Base-by-base conservation (phyloP, 2,113 vertebrate species). In the Scortum barcoo region DNA sequence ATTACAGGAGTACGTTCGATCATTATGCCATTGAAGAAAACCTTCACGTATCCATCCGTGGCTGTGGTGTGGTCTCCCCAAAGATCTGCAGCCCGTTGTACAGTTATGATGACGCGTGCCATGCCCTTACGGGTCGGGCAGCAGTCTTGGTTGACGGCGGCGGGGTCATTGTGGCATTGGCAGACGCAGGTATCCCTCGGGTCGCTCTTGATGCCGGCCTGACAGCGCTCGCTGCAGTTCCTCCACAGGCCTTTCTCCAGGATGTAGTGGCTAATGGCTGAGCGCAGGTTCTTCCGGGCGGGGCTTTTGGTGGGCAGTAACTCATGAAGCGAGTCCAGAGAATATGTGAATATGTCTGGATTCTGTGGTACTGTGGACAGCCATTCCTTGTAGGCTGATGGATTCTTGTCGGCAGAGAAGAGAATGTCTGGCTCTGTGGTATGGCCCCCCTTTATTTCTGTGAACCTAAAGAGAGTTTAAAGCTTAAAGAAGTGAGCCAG, bases 11-110 rank as follows among this genome's bases (percentile, higher is more conserved):
- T 92, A 36, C 92, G 92, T 1, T 4, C 68, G 0, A 89, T 12
- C 19, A 44, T 7, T 1, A 1, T 0, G 0, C 78, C 54, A 1
- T 84, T 91, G 54, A 92, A 16, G 0, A 60, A 93, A 40, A 96
- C 90, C 78, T 96, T 97, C 22, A 98, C 89, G 0, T 92, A 98
- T 2, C 93, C 96, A 0, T 98, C 97, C 0, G 97, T 95, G 1
- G 36, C 24, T 0, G 94, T 92, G 20, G 0, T 0, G 1, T 3
- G 0, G 78, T 97, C 97, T 0, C 97, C 97, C 95, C 94, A 96
- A 14, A 98, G 93, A 7, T 1, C 72, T 0, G 9, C 0, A 0
- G 90, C 97, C 11, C 61, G 57, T 28, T 92, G 57, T 0, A 95
- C 82, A 0, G 81, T 95, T 8, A 98, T 84, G 28, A 88, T 75